Percentiles rank a stretch among this genome's conserved stretches.
phyloP scores from a whole-genome alignment of 2,113 vertebrate genomes.

The Orientallactaga bullata region DNA sequence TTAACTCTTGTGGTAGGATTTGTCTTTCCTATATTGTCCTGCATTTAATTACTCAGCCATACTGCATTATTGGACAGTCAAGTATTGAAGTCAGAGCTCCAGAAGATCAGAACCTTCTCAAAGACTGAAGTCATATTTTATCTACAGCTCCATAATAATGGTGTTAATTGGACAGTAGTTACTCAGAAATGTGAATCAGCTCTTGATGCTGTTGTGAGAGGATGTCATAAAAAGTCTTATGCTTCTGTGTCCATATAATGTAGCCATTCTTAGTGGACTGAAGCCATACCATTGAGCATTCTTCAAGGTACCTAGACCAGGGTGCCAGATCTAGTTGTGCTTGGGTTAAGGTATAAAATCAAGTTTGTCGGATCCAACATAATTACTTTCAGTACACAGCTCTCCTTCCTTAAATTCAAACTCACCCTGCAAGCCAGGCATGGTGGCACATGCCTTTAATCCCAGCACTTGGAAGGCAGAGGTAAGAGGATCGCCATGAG shows the following conservation, averaged over 20 bases:
- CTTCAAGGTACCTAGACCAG: not conserved
- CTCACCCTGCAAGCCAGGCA: too few species aligned
- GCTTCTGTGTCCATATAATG: not conserved
- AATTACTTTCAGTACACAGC: not conserved
- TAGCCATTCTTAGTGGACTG: not conserved
- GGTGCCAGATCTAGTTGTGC: not conserved
- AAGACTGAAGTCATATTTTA: not conserved
- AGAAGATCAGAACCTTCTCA: not conserved
- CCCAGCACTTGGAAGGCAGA: too few species aligned
- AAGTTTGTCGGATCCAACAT: not conserved
- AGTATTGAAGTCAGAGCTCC: not conserved
- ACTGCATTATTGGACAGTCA: conserved; percentile 15
- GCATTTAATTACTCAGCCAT: conserved; percentile 40
- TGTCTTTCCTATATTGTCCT: not conserved
- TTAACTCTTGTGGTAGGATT: not conserved
- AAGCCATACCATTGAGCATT: not conserved
- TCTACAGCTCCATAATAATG: not conserved
- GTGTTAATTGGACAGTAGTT: not conserved
- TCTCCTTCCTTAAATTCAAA: not conserved
- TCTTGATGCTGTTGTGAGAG: not conserved
- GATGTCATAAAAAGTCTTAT: not conserved
- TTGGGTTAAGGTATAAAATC: not conserved
- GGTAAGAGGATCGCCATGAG: too few species aligned
- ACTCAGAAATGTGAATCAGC: not conserved
- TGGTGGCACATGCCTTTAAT: too few species aligned